Base-by-base conservation (phyloP, 2,888 invertebrate genomes). In the Trichogramma dendrolimi region DNA sequence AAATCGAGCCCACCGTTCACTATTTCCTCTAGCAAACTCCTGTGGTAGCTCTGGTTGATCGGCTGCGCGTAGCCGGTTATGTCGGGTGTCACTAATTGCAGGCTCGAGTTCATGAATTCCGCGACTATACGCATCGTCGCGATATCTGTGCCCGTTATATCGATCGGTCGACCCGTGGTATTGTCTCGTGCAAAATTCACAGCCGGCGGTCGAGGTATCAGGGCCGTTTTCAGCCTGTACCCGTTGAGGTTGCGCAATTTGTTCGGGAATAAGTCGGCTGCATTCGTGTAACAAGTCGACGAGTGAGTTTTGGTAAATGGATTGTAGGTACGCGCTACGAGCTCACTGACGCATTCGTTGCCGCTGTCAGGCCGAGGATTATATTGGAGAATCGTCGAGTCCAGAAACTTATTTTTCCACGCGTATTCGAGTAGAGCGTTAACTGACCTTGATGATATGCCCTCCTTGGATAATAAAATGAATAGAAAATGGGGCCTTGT, bases 381-480 rank as follows among this genome's bases (percentile, higher is more conserved):
- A 8, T 11, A 50, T 11, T 63, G 53, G 2, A 63, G 4, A 6
- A 63, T 48, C 4, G 60, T 57, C 1, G 50, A 4, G 10, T 63
- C 60, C 38, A 63, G 57, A 50, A 63, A 63, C 39, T 60, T 63
- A 1, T 50, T 54, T 2, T 1, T 46, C 63, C 63, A 63, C 14
- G 60, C 54, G n/a, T 55, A 41, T 27, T 47, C 2, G 11, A 60
- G 47, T 6, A 60, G 14, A 4, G n/a, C 4, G 2, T 51, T 47
- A 4, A 54, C 54, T 4, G 55, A 27, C 4, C 47, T 7, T 11
- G 5, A 39, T 38, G 57, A 27, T 27, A 27, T 27, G 27, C 27
- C 2, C 3, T 27, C 27, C 27, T 27, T 27, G 27, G 27, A 27
- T 27, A 27, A 27, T 27, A 27, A 27, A 27, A 27, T 27, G 27